Evolutionary conservation across 2,113 vertebrate genomes (phyloP), one percentile per base, ranked within the genome.

Genomic region (Atlantisia rogersi): DNA sequence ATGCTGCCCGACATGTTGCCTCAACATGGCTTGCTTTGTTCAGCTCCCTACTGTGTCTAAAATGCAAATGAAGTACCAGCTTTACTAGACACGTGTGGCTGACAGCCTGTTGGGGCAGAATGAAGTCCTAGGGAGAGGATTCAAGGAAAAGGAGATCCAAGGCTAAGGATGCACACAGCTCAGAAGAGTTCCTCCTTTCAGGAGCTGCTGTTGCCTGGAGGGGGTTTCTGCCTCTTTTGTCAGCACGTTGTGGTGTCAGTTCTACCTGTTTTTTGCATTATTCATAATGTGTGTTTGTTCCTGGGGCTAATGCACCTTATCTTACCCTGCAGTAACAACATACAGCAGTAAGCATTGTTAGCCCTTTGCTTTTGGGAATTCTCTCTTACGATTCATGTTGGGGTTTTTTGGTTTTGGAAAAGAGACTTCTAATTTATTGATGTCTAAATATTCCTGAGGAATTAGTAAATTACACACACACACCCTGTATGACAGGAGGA

Each of bases 151-250:
- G 48, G 21, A 48, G 48, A 11, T 63, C 37, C 35, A 20, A 10
- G 1, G 1, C 15, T 29, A 76, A 70, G 8, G 40, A 9, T 70
- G 32, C 0, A 0, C 22, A 6, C 25, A 17, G 14, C 55, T 60
- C 12, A 44, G 28, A 90, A 77, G 20, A 71, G 56, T 26, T 67
- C 22, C 71, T 81, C 5, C 0, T 91, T 90, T 55, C 65, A 12
- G 11, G 65, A 12, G 11, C 55, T 40, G 8, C 42, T 50, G 8
- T 77, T 95, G 76, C 44, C 76, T n/a, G 13, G 12, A 78, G 46
- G 28, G 44, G 3, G 14, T 63, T 93, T 94, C 69, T 86, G 39
- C 11, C 37, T 94, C 80, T 28, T 15, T 16, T 65, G 21, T 71
- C 60, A 56, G 18, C 29, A 75, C 22, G 12, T 48, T 78, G 40